A percentile compares a stretch with the other conserved stretches of the same genome.
phyloP scores from a whole-genome alignment of 2,113 vertebrate species.

The Oncorhynchus nerka region DNA sequence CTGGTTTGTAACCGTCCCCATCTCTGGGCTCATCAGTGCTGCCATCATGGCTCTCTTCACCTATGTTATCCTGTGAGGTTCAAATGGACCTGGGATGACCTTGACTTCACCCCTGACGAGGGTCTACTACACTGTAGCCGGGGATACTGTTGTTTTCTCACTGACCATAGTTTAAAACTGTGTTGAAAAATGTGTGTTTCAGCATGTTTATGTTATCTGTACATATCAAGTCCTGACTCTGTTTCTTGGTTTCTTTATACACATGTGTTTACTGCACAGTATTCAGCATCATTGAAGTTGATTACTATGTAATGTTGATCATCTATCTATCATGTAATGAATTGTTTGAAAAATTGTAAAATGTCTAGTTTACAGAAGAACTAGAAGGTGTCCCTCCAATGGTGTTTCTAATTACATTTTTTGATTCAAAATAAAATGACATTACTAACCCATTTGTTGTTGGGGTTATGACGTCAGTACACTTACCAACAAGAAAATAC shows the following conservation, averaged over 20 bases:
- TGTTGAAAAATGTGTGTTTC: conserved; percentile 8
- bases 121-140: background rate
- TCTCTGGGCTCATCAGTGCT: conserved; percentile 90
- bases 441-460: background rate
- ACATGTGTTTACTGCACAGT: background rate
- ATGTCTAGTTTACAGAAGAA: background rate
- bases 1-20: conserved; percentile 96
- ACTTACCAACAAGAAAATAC: background rate
- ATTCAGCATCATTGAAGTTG: conserved; percentile 1
- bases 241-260: background rate
- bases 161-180: conserved; percentile 11
- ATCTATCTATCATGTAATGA: background rate
- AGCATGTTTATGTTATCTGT: background rate
- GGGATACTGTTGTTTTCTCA: background rate
- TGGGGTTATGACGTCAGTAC: background rate
- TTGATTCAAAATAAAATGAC: conserved; percentile 1
- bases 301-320: conserved; percentile 9
- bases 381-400: background rate
- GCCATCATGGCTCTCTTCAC: conserved; percentile 91
- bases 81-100: background rate
- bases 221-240: background rate
- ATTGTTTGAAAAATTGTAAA: background rate
- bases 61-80: conserved; percentile 64
- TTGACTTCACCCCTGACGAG: background rate
- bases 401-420: background rate